These are phyloP conservation scores for Puma concolor DNA, from an alignment of 2,113 vertebrate genomes.

Conservation along the genomic window DNA sequence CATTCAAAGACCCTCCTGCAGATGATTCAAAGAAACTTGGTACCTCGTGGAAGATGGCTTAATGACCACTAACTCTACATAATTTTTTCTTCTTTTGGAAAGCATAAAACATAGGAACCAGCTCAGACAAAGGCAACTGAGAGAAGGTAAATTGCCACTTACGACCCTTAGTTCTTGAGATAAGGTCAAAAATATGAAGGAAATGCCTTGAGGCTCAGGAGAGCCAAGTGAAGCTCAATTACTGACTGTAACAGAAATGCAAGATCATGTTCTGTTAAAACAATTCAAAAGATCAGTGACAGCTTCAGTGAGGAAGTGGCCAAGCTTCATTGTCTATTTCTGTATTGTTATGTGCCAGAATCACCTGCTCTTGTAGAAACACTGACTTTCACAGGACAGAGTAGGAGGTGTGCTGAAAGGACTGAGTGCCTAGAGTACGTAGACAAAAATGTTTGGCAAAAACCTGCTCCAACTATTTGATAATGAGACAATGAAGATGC, in stretches of 20 bases:
- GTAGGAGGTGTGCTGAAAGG: background rate
- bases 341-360: background rate
- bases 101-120: background rate
- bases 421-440: background rate
- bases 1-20: background rate
- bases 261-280: slow-evolving; percentile 1
- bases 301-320: background rate
- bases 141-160: background rate
- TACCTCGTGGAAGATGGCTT: background rate
- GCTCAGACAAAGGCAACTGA: background rate
- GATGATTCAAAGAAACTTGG: background rate
- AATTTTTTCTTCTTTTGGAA: background rate
- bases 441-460: background rate
- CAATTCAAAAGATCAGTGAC: background rate
- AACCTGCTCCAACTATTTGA: background rate
- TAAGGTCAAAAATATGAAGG: background rate
- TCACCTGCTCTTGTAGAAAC: background rate
- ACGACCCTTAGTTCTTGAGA: background rate
- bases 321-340: background rate
- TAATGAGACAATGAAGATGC: background rate
- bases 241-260: background rate
- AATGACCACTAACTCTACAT: background rate
- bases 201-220: background rate
- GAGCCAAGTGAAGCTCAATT: slow-evolving; percentile 3
- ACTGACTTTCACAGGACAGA: background rate